A percentile compares a stretch with the other conserved stretches of the same genome.
These are phyloP conservation scores for Taenaris catops DNA, from an alignment of 2,888 invertebrate species.

Conservation along the genomic window DNA sequence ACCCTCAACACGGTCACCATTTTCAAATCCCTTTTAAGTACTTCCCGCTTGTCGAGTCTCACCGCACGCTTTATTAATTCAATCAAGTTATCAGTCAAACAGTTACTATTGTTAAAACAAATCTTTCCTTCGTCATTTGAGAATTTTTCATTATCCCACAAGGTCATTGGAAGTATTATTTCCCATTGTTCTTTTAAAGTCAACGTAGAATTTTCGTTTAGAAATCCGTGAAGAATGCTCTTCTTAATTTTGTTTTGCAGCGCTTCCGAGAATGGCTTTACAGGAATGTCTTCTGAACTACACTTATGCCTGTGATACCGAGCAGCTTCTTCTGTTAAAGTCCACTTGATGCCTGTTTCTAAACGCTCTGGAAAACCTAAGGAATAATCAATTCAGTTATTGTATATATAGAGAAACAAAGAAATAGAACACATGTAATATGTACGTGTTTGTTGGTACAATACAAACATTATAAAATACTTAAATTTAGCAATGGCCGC, in stretches of 20 bases:
- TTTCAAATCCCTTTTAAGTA: conserved; percentile 43
- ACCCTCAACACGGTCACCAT: conserved; percentile 44
- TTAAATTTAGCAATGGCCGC: no score
- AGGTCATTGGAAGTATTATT: conserved; percentile 41
- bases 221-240: conserved; percentile 47
- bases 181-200: conserved; percentile 56
- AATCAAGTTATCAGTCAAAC: conserved; percentile 48
- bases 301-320: conserved; percentile 45
- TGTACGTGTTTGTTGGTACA: no score
- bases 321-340: conserved; percentile 40
- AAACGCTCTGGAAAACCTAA: conserved; percentile 60
- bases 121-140: conserved; percentile 50
- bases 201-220: conserved; percentile 42
- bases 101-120: conserved; percentile 49
- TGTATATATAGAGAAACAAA: no score
- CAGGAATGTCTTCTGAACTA: conserved; percentile 32
- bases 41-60: conserved; percentile 34
- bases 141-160: conserved; percentile 62
- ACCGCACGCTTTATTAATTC: conserved; percentile 48
- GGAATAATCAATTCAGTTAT: no score
- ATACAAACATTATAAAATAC: no score
- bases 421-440: no score
- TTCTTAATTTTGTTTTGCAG: conserved; percentile 48
- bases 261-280: conserved; percentile 43
- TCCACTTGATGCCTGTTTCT: conserved; percentile 56